These are phyloP conservation scores for Synergus laeviventris DNA, from an alignment of 2,888 invertebrate species.

Conservation along the genomic window DNA sequence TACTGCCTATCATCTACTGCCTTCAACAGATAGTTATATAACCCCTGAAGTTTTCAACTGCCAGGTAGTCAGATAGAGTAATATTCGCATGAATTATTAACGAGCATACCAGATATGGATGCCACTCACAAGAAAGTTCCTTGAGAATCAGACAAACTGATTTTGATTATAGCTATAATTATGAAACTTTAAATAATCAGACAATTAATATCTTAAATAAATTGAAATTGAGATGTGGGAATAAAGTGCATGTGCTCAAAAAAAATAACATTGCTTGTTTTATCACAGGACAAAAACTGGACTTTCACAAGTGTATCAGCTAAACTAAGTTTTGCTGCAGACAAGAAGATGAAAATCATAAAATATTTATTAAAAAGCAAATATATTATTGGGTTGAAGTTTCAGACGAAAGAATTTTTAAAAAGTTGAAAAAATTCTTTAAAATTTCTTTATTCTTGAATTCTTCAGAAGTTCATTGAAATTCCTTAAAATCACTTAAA, in stretches of 20 bases:
- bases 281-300: background rate
- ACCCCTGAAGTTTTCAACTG: conserved; percentile 16
- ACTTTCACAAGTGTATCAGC: conserved; percentile 10
- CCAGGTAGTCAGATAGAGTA: conserved; percentile 13
- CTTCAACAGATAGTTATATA: conserved; percentile 9
- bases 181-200: background rate
- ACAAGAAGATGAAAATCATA: background rate
- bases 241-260: background rate
- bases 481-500: too few species aligned
- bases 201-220: background rate
- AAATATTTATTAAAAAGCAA: background rate
- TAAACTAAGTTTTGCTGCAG: background rate
- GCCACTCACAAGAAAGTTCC: background rate
- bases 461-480: too few species aligned
- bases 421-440: background rate
- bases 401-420: fast-evolving
- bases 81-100: conserved; percentile 27
- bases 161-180: background rate
- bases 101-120: background rate
- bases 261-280: conserved; percentile 13
- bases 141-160: background rate
- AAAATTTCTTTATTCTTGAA: too few species aligned
- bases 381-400: too few species aligned
- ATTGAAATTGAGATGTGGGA: background rate
- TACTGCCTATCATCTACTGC: background rate